phyloP scores from a whole-genome alignment of 2,113 vertebrate genomes.

The Periophthalmodon schlosseri region DNA sequence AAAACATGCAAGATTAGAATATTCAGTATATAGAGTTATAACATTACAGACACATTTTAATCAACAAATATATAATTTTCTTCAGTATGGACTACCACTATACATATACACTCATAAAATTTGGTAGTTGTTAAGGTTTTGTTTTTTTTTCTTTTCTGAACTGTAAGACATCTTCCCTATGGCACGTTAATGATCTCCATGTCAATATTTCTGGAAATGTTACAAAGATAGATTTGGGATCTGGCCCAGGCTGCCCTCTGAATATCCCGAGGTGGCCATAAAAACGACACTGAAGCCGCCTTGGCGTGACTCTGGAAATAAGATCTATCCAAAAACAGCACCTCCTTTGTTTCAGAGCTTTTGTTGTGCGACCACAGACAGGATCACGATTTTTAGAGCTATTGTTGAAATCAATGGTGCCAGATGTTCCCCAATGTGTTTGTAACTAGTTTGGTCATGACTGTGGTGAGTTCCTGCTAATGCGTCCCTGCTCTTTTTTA shows the following conservation, averaged over 20 bases:
- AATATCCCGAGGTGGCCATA: neutral
- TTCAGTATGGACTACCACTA: neutral
- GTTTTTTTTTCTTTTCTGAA: neutral
- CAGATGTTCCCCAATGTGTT: constrained; percentile 51
- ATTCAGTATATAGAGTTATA: too few relatives aligned
- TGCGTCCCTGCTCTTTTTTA: constrained; percentile 57
- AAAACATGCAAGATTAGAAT: too few relatives aligned
- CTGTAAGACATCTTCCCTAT: neutral
- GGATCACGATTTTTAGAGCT: constrained; percentile 28
- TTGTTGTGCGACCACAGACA: constrained; percentile 25
- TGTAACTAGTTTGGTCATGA: constrained; percentile 57
- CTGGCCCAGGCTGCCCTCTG: neutral
- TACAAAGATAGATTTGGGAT: neutral
- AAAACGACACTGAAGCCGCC: constrained; percentile 8
- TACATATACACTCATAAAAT: neutral
- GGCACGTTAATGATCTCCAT: neutral
- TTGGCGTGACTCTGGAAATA: constrained; percentile 5
- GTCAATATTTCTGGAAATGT: neutral
- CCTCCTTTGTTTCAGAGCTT: constrained; percentile 19
- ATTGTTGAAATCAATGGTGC: constrained; percentile 45
- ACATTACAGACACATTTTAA: neutral
- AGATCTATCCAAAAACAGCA: constrained; percentile 1
- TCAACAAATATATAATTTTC: neutral
- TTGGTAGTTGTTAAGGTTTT: neutral
- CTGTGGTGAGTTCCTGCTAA: constrained; percentile 38